phyloP scores from a whole-genome alignment of 2,888 invertebrate species.

The Branchellion lobata region DNA sequence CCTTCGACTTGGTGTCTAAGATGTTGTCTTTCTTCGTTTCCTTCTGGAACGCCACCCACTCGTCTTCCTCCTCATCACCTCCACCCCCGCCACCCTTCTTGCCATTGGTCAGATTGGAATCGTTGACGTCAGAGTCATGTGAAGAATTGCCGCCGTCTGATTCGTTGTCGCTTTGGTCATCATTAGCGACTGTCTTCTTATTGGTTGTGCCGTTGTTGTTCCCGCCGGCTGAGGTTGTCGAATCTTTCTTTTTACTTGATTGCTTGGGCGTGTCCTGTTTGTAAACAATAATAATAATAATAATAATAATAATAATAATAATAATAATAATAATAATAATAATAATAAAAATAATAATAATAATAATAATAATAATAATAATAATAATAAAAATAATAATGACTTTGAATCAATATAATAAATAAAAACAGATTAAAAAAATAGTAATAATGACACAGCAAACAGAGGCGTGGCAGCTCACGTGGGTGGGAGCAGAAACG shows the following conservation, averaged over 20 bases:
- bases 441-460: too few relatives aligned
- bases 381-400: background rate
- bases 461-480: too few relatives aligned
- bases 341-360: too few relatives aligned
- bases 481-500: too few relatives aligned
- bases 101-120: conserved; percentile 12
- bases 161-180: conserved; percentile 16
- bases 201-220: background rate
- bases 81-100: conserved; percentile 41
- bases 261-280: background rate
- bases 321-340: too few relatives aligned
- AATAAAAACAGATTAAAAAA: too few relatives aligned
- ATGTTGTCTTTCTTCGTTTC: conserved; percentile 75
- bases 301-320: too few relatives aligned
- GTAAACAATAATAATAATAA: too few relatives aligned
- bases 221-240: background rate
- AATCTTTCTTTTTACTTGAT: background rate
- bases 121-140: conserved; percentile 5
- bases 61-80: conserved; percentile 72
- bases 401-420: too few relatives aligned
- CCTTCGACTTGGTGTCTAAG: conserved; percentile 86
- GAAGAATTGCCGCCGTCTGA: conserved; percentile 30
- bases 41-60: conserved; percentile 90
- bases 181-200: background rate
- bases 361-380: background rate